These are phyloP conservation scores for Danio rerio DNA, from an alignment of 2,113 vertebrate genomes.

Conservation along the genomic window GRCz12tu NC_133197.1:13820001-13820500, in stretches of 20 bases:
- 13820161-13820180: background rate
- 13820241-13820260: background rate
- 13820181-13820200: background rate
- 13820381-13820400: background rate
- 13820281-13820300: constrained; percentile 99
- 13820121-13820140: constrained; percentile 99
- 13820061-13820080: constrained; percentile 98
- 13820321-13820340: constrained; percentile 99
- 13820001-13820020: too few species aligned
- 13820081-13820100: constrained; percentile 97
- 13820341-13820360: background rate
- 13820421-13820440: background rate
- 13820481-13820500: constrained; percentile 98
- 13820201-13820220: background rate
- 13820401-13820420: background rate
- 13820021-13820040: background rate
- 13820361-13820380: background rate
- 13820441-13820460: constrained; percentile 9
- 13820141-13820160: background rate
- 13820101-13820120: constrained; percentile 98
- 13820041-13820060: constrained; percentile 96
- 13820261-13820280: constrained; percentile 91
- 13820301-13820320: constrained; percentile 99
- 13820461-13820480: constrained; percentile 96
- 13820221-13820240: background rate